Percentiles rank a stretch among this genome's conserved stretches.
Conservation (phyloP, 2,113 vertebrate genomes). For the Rhea pennata region DNA sequence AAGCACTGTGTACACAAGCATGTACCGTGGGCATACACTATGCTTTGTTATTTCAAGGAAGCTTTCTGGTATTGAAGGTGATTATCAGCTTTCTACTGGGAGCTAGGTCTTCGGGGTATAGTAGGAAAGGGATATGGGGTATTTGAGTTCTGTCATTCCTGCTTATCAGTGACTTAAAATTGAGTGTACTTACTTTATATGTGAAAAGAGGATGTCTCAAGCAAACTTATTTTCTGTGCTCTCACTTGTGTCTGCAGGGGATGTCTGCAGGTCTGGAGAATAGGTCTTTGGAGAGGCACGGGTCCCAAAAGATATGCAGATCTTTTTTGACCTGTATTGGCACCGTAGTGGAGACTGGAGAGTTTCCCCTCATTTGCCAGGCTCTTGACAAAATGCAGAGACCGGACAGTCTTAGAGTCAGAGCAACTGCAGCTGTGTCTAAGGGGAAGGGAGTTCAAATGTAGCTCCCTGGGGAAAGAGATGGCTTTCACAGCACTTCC, state of each 20-base stretch:
- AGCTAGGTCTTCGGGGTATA: neutral
- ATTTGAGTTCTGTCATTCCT: neutral
- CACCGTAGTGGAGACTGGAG: too few relatives aligned
- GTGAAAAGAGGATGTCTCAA: neutral
- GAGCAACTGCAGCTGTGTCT: neutral
- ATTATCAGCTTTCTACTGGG: neutral
- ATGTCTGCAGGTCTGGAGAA: neutral
- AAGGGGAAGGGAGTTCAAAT: too few relatives aligned
- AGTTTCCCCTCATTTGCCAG: too few relatives aligned
- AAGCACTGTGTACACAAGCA: fast-evolving
- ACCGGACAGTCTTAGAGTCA: too few relatives aligned
- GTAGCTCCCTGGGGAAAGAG: neutral
- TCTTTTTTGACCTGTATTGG: too few relatives aligned
- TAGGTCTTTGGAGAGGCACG: neutral
- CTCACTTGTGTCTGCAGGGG: neutral
- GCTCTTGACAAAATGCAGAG: too few relatives aligned
- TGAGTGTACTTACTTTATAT: neutral
- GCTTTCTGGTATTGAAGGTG: neutral
- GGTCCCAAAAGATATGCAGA: neutral
- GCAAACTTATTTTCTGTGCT: neutral
- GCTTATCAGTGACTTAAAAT: neutral
- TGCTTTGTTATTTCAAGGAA: neutral
- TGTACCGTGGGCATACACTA: too few relatives aligned
- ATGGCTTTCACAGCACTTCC: neutral
- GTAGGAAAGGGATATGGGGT: neutral